These are phyloP conservation scores for Colaptes auratus DNA, from an alignment of 2,113 vertebrate genomes.

Conservation along the genomic window DNA sequence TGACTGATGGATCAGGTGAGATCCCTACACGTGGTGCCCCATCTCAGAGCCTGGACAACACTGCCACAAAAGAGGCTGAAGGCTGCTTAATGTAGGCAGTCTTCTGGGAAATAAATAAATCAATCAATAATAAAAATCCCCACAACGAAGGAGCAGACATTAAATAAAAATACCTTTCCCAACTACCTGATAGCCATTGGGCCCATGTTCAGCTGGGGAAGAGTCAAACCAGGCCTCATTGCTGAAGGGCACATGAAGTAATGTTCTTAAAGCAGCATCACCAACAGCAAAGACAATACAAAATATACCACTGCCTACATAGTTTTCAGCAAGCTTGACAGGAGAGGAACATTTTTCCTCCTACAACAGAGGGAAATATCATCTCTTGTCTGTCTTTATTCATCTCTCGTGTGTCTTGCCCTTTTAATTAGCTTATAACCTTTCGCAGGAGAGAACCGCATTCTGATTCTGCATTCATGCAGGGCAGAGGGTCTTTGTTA, in stretches of 20 bases:
- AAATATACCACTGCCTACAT: background rate
- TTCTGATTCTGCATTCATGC: background rate
- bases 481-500: background rate
- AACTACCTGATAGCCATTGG: background rate
- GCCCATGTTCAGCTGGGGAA: background rate
- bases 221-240: background rate
- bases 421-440: conserved; percentile 4
- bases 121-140: too few relatives aligned
- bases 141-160: background rate
- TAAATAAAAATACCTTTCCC: background rate
- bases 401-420: background rate
- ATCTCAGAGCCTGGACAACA: background rate
- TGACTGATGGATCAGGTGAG: background rate
- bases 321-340: conserved; percentile 26
- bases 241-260: background rate
- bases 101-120: background rate
- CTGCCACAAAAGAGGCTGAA: background rate
- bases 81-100: background rate
- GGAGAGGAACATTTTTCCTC: conserved; percentile 1
- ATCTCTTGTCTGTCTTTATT: conserved; percentile 17
- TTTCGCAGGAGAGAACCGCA: background rate
- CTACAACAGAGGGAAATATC: conserved; percentile 27
- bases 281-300: conserved; percentile 6
- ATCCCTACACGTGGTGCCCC: background rate
- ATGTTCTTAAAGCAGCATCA: background rate